Percentiles rank a stretch among this genome's conserved stretches.
phyloP scores from a whole-genome alignment of 2,113 vertebrate genomes.

The Tenebrosternarchus preto region DNA sequence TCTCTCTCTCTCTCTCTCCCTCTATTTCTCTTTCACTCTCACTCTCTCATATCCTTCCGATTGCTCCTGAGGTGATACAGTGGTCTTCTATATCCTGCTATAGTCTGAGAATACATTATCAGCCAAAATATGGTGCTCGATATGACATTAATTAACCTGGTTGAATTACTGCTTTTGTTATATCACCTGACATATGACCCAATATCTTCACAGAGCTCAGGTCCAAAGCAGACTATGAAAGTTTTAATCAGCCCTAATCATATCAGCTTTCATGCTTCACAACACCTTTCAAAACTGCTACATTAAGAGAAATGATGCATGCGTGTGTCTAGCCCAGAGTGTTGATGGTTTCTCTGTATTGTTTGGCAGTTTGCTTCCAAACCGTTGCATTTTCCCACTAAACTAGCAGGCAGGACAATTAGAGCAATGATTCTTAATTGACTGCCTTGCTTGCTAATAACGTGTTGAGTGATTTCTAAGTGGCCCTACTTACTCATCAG shows the following conservation, averaged over 20 bases:
- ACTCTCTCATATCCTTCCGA: background rate
- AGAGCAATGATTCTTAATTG: slow-evolving; percentile 35
- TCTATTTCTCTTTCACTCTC: background rate
- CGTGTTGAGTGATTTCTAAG: slow-evolving; percentile 38
- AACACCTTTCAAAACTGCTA: slow-evolving; percentile 25
- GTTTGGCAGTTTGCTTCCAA: slow-evolving; percentile 27
- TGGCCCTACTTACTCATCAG: slow-evolving; percentile 30
- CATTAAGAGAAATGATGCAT: slow-evolving; percentile 14
- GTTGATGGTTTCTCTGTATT: background rate
- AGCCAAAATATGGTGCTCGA: slow-evolving; percentile 22
- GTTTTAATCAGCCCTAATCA: slow-evolving; percentile 3
- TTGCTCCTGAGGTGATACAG: slow-evolving; percentile 2
- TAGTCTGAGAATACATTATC: slow-evolving; percentile 36
- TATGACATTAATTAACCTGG: slow-evolving; percentile 47
- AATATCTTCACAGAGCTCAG: background rate
- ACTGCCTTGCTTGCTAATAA: slow-evolving; percentile 29
- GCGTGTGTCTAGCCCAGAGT: background rate
- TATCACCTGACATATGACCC: slow-evolving; percentile 12
- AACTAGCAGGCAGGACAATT: background rate
- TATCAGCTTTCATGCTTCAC: slow-evolving; percentile 22
- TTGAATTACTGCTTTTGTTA: slow-evolving; percentile 33
- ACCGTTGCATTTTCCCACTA: background rate
- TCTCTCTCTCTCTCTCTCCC: background rate
- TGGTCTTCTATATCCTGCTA: slow-evolving; percentile 4
- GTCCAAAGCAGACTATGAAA: background rate